Evolutionary conservation across 2,888 invertebrate species (phyloP).

Genomic region (Mimas tiliae): DNA sequence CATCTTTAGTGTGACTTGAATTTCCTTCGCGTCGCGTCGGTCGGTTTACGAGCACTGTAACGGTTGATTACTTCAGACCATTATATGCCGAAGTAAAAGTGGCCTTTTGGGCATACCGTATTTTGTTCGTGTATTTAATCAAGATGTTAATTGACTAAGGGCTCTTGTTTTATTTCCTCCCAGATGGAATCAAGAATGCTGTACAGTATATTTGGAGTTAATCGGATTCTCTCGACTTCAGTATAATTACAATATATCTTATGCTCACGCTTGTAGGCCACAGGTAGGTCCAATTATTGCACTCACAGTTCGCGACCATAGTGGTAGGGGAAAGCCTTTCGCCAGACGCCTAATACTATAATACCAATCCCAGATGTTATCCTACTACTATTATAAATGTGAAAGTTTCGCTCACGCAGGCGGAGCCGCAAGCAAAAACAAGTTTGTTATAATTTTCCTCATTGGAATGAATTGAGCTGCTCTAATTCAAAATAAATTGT

Average conservation of each 20-base stretch:
- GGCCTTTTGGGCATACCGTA: conserved; percentile 1
- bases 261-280: too few relatives aligned
- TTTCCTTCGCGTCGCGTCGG: conserved; percentile 1
- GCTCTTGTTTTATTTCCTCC: background rate
- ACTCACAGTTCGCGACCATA: too few relatives aligned
- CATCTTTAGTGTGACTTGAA: background rate
- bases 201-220: background rate
- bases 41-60: background rate
- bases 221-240: background rate
- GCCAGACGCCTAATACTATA: too few relatives aligned
- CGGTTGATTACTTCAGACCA: background rate
- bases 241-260: background rate
- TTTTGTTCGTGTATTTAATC: background rate
- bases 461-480: too few relatives aligned
- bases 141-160: background rate
- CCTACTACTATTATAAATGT: too few relatives aligned
- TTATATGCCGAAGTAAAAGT: background rate
- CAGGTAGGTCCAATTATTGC: too few relatives aligned
- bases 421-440: too few relatives aligned
- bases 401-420: too few relatives aligned
- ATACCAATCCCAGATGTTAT: too few relatives aligned
- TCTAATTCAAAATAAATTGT: too few relatives aligned
- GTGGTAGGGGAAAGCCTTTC: too few relatives aligned
- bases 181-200: background rate
- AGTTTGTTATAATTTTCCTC: too few relatives aligned